These are phyloP conservation scores for Dysdera silvatica DNA, from an alignment of 1,140 invertebrate species.

Conservation along the genomic window DNA sequence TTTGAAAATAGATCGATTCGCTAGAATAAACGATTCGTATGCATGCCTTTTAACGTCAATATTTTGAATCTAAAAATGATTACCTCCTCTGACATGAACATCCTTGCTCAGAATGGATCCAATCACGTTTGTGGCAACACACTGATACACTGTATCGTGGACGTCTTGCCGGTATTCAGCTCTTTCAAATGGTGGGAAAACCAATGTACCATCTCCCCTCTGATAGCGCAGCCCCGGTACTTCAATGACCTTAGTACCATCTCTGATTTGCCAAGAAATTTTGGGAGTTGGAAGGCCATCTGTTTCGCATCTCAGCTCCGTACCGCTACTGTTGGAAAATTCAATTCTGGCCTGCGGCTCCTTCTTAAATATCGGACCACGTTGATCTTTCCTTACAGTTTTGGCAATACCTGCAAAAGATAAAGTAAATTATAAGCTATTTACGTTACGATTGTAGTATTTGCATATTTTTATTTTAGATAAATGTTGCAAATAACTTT, in stretches of 20 bases:
- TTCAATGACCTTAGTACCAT: conserved; percentile 55
- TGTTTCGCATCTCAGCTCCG: conserved; percentile 82
- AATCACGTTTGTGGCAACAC: conserved; percentile 75
- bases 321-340: conserved; percentile 88
- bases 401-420: neutral
- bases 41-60: no score
- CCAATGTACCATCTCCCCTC: conserved; percentile 42
- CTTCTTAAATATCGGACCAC: conserved; percentile 78
- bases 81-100: conserved; percentile 90
- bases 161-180: conserved; percentile 51
- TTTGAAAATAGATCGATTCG: no score
- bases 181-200: conserved; percentile 41
- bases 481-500: no score
- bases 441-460: no score
- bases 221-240: conserved; percentile 61
- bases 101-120: conserved; percentile 83
- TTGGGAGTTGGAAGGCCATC: conserved; percentile 80
- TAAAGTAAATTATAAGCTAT: neutral
- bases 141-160: conserved; percentile 58
- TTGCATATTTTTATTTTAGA: no score
- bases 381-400: conserved; percentile 6
- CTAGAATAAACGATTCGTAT: no score
- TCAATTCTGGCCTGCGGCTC: conserved; percentile 86
- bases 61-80: no score
- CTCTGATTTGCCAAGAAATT: conserved; percentile 62